Percentiles rank a stretch among this genome's conserved stretches.
Conservation (phyloP, 1,140 invertebrate species). For the Probaryconus sp. region DNA sequence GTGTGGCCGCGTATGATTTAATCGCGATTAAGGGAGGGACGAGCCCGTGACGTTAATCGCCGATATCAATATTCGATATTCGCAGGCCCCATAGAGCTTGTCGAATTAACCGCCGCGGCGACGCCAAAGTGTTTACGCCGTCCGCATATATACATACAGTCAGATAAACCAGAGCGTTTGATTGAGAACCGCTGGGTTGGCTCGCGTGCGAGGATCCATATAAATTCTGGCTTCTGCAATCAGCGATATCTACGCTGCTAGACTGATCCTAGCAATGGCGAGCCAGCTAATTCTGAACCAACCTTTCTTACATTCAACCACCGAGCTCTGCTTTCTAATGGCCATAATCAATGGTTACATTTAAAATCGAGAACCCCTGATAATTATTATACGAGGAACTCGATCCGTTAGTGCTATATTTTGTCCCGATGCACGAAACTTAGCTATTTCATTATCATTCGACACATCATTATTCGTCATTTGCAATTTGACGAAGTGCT, state of each 20-base stretch:
- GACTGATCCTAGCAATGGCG: conserved; percentile 76
- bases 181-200: conserved; percentile 71
- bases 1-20: conserved; percentile 55
- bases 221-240: conserved; percentile 78
- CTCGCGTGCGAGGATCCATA: conserved; percentile 76
- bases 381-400: conserved; percentile 75
- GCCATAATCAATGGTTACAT: conserved; percentile 76
- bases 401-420: conserved; percentile 44
- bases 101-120: conserved; percentile 67
- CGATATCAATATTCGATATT: conserved; percentile 68
- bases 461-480: conserved; percentile 13
- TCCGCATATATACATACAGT: no score
- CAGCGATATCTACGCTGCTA: conserved; percentile 76
- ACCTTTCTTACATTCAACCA: conserved; percentile 76
- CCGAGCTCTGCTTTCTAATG: conserved; percentile 74
- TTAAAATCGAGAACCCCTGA: conserved; percentile 69
- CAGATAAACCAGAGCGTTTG: no score
- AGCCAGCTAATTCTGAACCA: conserved; percentile 74
- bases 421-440: conserved; percentile 25
- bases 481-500: conserved; percentile 1
- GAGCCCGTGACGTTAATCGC: conserved; percentile 66
- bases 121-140: conserved; percentile 62
- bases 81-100: conserved; percentile 67
- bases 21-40: conserved; percentile 60
- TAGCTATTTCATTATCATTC: conserved; percentile 30